Conservation (phyloP, 2,888 invertebrate species). For the Sesamia inferens region DNA sequence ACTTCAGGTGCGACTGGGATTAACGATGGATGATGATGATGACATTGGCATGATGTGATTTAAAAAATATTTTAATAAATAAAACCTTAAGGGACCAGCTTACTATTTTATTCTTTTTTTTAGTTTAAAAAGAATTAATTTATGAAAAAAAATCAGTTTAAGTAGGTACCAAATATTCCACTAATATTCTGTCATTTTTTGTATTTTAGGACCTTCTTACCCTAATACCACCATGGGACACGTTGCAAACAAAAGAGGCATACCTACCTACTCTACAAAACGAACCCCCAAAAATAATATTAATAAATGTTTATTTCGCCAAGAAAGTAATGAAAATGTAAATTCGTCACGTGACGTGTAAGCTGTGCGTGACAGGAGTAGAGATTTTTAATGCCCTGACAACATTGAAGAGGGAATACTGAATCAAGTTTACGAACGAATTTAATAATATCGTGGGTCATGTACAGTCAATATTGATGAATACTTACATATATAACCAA, state of each 20-base stretch:
- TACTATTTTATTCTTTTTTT: no score
- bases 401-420: conserved; percentile 36
- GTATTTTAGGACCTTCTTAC: not conserved
- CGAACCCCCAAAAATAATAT: conserved; percentile 13
- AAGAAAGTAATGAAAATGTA: conserved; percentile 70
- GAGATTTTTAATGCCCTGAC: conserved; percentile 44
- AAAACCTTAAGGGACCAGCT: no score
- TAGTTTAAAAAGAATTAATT: no score
- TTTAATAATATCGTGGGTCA: not conserved
- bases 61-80: no score
- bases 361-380: conserved; percentile 59
- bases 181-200: not conserved
- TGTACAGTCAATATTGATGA: conserved; percentile 7
- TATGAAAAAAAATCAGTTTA: not conserved
- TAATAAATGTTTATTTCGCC: conserved; percentile 61
- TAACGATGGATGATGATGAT: no score
- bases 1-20: no score
- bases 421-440: conserved; percentile 17
- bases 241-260: not conserved
- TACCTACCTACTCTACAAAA: not conserved
- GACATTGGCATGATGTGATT: no score
- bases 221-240: not conserved
- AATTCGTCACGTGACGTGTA: conserved; percentile 65
- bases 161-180: not conserved
- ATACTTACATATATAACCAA: not conserved